A percentile compares a stretch with the other conserved stretches of the same genome.
Conservation (phyloP, 2,797 vertebrate species). For the Hyperoplus immaculatus region DNA sequence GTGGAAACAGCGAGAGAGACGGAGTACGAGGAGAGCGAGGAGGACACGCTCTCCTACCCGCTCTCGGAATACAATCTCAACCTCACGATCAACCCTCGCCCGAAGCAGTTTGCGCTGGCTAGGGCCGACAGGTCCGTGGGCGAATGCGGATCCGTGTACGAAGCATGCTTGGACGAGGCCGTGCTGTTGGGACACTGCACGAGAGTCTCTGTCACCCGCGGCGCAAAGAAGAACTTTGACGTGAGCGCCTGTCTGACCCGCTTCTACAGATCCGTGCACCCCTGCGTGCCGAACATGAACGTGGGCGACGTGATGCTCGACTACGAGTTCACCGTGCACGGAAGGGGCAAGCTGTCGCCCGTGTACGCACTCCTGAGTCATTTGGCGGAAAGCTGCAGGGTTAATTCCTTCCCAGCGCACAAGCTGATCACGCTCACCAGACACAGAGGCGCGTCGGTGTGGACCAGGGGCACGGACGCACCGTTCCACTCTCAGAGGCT, state of each 20-base stretch:
- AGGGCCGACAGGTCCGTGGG: constrained; percentile 13
- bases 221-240: constrained; percentile 22
- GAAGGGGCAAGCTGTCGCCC: neutral
- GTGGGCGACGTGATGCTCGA: constrained; percentile 33
- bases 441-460: constrained; percentile 31
- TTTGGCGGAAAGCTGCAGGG: constrained; percentile 34
- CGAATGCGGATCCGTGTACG: constrained; percentile 26
- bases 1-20: neutral
- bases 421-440: constrained; percentile 28
- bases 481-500: neutral
- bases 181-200: constrained; percentile 41
- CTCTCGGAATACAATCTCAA: constrained; percentile 30
- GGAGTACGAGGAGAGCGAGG: constrained; percentile 7
- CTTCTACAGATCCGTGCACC: constrained; percentile 44
- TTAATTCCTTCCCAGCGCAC: neutral
- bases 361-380: constrained; percentile 29
- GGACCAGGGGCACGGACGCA: neutral
- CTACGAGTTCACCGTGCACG: constrained; percentile 42
- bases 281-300: constrained; percentile 36
- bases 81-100: neutral
- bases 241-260: constrained; percentile 36
- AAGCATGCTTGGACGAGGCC: constrained; percentile 41
- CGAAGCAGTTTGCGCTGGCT: neutral
- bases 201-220: neutral
- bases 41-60: neutral